phyloP scores from a whole-genome alignment of 2,888 invertebrate genomes.

The Hyalella azteca region DNA sequence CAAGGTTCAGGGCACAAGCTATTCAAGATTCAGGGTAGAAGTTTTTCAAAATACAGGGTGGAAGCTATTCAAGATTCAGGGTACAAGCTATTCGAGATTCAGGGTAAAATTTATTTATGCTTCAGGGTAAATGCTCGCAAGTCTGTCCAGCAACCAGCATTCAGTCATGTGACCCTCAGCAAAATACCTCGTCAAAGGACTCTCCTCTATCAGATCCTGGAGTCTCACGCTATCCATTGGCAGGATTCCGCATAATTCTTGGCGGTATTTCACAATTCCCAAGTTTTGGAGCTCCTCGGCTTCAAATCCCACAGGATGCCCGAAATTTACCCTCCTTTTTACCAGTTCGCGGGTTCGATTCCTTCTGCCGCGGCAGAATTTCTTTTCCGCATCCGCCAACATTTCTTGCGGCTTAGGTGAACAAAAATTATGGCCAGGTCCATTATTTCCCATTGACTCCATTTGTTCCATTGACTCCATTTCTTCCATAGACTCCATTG shows the following conservation, averaged over 20 bases:
- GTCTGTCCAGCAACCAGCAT: background rate
- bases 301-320: background rate
- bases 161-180: constrained; percentile 1
- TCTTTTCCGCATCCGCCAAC: background rate
- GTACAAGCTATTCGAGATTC: no score
- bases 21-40: no score
- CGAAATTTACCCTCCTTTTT: background rate
- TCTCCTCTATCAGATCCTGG: background rate
- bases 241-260: background rate
- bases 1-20: no score
- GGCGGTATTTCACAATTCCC: background rate
- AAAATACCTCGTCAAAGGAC: background rate
- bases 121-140: background rate
- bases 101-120: no score
- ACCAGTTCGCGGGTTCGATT: background rate
- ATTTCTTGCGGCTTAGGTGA: background rate
- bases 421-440: background rate
- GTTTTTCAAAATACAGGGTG: no score
- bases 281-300: background rate
- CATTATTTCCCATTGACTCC: background rate
- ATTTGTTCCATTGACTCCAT: background rate
- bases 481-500: background rate
- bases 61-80: no score
- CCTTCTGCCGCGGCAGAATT: background rate
- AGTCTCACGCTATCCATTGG: background rate